Conservation (phyloP, 2,888 invertebrate genomes). For the Pyrrhosoma nymphula region DNA sequence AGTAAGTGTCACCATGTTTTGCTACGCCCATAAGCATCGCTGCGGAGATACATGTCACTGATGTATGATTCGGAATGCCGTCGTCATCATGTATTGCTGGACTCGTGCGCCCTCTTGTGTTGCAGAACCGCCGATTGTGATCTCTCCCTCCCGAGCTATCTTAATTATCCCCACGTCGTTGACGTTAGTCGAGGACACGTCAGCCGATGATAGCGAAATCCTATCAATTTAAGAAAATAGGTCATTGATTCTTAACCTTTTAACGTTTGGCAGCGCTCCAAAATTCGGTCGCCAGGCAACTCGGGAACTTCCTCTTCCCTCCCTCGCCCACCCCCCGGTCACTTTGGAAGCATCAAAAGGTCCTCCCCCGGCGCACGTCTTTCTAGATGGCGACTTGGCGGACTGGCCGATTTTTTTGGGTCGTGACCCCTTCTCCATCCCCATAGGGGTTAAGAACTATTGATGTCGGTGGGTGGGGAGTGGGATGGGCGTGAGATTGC, state of each 20-base stretch:
- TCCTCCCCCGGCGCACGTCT: background rate
- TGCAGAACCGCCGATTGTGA: background rate
- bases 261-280: background rate
- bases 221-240: slow-evolving; percentile 21
- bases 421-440: background rate
- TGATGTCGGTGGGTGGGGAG: background rate
- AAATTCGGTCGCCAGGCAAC: background rate
- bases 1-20: no score
- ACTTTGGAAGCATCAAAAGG: background rate
- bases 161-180: slow-evolving; percentile 6
- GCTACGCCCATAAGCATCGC: no score
- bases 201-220: slow-evolving; percentile 31
- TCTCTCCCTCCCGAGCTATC: background rate
- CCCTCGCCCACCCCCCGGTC: background rate
- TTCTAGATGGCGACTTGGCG: background rate
- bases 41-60: background rate
- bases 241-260: slow-evolving; percentile 36
- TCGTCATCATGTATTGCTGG: background rate
- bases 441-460: background rate
- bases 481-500: background rate
- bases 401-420: slow-evolving; percentile 11
- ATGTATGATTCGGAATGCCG: background rate
- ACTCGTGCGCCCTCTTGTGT: background rate
- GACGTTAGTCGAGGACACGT: background rate
- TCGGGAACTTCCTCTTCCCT: background rate